Evolutionary conservation across 2,888 invertebrate genomes (phyloP).

Genomic region (Plusia festucae): DNA sequence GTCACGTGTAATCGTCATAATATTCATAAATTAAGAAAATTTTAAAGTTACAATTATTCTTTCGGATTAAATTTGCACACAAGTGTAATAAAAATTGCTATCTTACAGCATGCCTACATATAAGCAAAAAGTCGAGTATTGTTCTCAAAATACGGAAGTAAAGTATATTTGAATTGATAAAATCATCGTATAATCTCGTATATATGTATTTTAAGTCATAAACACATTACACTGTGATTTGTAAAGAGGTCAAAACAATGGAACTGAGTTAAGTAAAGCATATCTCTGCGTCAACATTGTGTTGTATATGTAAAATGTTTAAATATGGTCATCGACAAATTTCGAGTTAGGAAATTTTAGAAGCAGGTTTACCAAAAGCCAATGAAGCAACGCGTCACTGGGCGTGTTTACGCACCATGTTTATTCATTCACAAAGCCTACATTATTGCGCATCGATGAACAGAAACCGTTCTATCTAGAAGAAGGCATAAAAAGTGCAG

Average conservation of each 20-base stretch:
- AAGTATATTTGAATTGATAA: slow-evolving; percentile 39
- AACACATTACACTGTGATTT: slow-evolving; percentile 10
- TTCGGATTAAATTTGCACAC: slow-evolving; percentile 14
- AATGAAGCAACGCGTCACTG: slow-evolving; percentile 68
- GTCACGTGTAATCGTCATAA: slow-evolving; percentile 13
- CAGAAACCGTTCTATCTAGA: slow-evolving; percentile 68
- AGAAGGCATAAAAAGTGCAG: slow-evolving; percentile 77
- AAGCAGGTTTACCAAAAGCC: slow-evolving; percentile 61
- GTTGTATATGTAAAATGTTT: slow-evolving; percentile 5
- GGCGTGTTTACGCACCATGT: slow-evolving; percentile 73
- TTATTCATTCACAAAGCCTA: slow-evolving; percentile 80
- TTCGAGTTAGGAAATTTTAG: slow-evolving; percentile 55
- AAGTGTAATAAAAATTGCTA: slow-evolving; percentile 20
- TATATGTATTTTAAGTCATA: slow-evolving; percentile 21
- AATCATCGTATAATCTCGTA: slow-evolving; percentile 41
- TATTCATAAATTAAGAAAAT: slow-evolving; percentile 1
- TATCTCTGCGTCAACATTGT: background rate
- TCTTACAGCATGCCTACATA: slow-evolving; percentile 12
- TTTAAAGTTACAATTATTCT: slow-evolving; percentile 5
- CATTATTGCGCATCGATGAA: slow-evolving; percentile 78
- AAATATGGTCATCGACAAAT: slow-evolving; percentile 9
- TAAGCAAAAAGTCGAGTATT: slow-evolving; percentile 34
- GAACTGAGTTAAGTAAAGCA: slow-evolving; percentile 2
- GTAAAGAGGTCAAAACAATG: slow-evolving; percentile 10
- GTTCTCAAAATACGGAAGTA: slow-evolving; percentile 48